phyloP scores from a whole-genome alignment of 1,140 invertebrate species.

The Cyclargus thomasi region DNA sequence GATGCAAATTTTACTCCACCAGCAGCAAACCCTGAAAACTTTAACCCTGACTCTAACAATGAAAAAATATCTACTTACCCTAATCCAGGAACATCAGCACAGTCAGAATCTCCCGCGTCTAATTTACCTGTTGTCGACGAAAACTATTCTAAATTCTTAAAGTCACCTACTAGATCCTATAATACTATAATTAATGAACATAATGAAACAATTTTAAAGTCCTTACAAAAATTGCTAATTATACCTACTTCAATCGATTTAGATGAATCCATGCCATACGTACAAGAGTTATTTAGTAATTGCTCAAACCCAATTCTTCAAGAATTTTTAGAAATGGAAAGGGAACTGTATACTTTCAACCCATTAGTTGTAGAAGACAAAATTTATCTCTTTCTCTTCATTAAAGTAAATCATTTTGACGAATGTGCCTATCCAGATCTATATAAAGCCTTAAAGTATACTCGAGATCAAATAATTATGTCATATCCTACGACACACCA shows the following conservation, averaged over 20 bases:
- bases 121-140: too few relatives aligned
- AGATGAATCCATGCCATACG: neutral
- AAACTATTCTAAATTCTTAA: neutral
- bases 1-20: too few relatives aligned
- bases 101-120: too few relatives aligned
- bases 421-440: slow-evolving; percentile 1
- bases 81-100: too few relatives aligned
- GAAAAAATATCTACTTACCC: too few relatives aligned
- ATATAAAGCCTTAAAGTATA: neutral
- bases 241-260: neutral
- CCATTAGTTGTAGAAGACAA: neutral
- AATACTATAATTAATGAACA: neutral
- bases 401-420: slow-evolving; percentile 13
- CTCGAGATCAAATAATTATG: neutral
- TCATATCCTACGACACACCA: neutral
- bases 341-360: neutral
- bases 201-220: neutral
- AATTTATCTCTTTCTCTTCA: slow-evolving; percentile 8
- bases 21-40: too few relatives aligned
- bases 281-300: neutral
- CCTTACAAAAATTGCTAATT: neutral
- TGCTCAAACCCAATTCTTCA: neutral
- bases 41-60: too few relatives aligned
- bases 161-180: neutral
- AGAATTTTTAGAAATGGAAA: neutral